Evolutionary conservation across 1,140 invertebrate genomes (phyloP).

Genomic region (Marisa cornuarietis): DNA sequence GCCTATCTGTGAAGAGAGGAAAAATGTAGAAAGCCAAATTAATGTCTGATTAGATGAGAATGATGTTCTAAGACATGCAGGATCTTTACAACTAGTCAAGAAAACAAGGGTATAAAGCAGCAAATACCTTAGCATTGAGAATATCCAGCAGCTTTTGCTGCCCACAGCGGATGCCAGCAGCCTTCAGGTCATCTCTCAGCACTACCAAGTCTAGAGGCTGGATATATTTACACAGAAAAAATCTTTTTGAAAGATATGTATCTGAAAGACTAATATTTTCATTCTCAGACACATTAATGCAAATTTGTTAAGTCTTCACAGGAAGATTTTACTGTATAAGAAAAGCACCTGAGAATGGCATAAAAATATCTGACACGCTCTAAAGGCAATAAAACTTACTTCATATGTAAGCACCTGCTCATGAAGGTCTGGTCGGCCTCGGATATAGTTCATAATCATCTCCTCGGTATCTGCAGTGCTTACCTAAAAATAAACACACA

Average conservation of each 20-base stretch:
- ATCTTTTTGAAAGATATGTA: neutral
- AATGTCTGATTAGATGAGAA: too few relatives aligned
- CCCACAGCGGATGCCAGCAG: slow-evolving; percentile 8
- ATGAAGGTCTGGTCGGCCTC: neutral
- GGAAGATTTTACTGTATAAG: neutral
- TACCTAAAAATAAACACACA: neutral
- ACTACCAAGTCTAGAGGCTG: slow-evolving; percentile 21
- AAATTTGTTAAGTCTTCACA: neutral
- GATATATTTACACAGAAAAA: neutral
- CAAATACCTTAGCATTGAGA: slow-evolving; percentile 17
- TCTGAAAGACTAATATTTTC: neutral
- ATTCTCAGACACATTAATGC: neutral
- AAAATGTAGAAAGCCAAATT: too few relatives aligned
- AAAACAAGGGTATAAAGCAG: too few relatives aligned
- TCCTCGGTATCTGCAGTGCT: neutral
- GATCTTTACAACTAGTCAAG: too few relatives aligned
- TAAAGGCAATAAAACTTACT: neutral
- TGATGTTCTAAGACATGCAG: too few relatives aligned
- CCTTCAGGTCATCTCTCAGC: slow-evolving; percentile 12
- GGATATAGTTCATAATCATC: slow-evolving; percentile 1
- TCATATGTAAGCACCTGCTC: slow-evolving; percentile 15
- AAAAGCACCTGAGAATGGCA: neutral
- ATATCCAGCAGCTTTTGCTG: slow-evolving; percentile 21
- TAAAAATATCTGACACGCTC: too few relatives aligned
- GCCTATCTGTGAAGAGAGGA: too few relatives aligned